These are phyloP conservation scores for Phaethon lepturus DNA, from an alignment of 2,113 vertebrate species.

Conservation along the genomic window DNA sequence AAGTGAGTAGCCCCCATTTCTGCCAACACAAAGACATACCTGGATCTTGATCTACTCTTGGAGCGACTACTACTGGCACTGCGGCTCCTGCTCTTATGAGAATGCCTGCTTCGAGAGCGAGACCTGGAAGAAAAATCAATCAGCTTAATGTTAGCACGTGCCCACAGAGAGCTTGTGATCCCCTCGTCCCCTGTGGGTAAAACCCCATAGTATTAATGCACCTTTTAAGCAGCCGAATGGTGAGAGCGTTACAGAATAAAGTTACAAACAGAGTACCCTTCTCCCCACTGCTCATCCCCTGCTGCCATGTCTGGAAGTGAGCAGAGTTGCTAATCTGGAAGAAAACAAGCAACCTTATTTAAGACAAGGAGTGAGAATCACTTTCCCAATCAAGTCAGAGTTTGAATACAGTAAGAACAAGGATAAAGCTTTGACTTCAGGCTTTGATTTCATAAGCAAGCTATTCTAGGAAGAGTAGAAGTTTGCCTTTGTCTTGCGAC, in stretches of 20 bases:
- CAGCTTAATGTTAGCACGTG: fast-evolving
- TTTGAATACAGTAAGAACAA: background rate
- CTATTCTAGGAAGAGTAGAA: background rate
- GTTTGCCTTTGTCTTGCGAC: background rate
- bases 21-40: constrained; percentile 72
- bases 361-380: background rate
- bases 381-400: background rate
- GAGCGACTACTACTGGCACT: constrained; percentile 90
- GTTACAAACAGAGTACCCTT: background rate
- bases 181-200: background rate
- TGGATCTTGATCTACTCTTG: constrained; percentile 84
- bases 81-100: constrained; percentile 91
- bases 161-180: background rate
- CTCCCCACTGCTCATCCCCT: background rate
- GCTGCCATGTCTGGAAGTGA: background rate
- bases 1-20: background rate
- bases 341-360: background rate
- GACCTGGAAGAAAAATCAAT: constrained; percentile 77
- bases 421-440: background rate
- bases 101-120: constrained; percentile 92
- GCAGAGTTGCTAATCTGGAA: background rate
- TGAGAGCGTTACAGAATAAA: fast-evolving
- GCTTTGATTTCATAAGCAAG: background rate
- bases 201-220: background rate
- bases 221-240: background rate